Base-by-base conservation (phyloP, 1,140 invertebrate species). In the Ridgeia piscesae region DNA sequence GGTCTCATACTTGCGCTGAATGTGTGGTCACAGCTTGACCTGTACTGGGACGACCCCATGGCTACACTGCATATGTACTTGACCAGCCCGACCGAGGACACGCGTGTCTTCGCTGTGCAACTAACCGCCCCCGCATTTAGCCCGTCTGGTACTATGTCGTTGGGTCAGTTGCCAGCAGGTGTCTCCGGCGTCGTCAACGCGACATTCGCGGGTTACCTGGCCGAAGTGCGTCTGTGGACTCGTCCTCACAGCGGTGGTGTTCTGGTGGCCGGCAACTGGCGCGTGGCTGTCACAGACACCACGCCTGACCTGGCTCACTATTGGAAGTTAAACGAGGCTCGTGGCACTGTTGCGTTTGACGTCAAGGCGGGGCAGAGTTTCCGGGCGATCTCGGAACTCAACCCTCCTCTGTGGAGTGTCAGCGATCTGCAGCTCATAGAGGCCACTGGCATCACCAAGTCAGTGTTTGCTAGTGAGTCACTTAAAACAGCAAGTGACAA, bases 201-300 rank as follows among this genome's bases (percentile, higher is more conserved):
- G 27, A 90, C 91, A 50, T 94, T 93, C 77, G 42, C 77, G 58
- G 94, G 94, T 31, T 93, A 93, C 33, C 92, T 94, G 35, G 94
- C 94, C 89, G 93, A 94, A 89, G 77, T 94, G 6, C 92, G 94
- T 34, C 90, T 94, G 34, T 94, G 94, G 94, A 93, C 93, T 21
- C 91, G 94, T 35, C 93, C 93, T 88, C 92, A 93, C 34, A 94
- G 93, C 35, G 94, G 94, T 91, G 92, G 93, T 31, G 91, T 94
- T 9, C 58, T 77, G 2, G 89, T 94, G 21, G 91, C 91, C 11
- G 50, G 89, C n/a, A 94, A 93, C 88, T 93, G 93, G 92, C 92
- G 91, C 88, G 91, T 94, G 34, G 14, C 58, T 33, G 91, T 94
- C n/a, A 50, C 92, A 27, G 91, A 88, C 34, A 91, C n/a, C 34